A percentile compares a stretch with the other conserved stretches of the same genome.
Evolutionary conservation across 2,888 invertebrate genomes (phyloP).

Genomic region (Zygogramma bicolorata): DNA sequence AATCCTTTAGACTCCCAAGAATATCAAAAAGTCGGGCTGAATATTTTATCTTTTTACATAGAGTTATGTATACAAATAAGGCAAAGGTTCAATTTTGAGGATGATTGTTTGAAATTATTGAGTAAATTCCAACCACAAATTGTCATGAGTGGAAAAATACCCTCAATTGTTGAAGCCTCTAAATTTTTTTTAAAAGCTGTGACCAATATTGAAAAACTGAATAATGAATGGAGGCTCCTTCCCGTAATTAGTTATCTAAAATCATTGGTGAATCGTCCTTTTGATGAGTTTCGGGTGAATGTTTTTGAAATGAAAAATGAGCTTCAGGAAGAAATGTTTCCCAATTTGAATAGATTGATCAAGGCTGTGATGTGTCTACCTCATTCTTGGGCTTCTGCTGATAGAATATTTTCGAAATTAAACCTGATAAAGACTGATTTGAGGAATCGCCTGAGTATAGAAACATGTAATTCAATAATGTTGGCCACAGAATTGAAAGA

Average conservation of each 20-base stretch:
- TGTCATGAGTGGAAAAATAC: background rate
- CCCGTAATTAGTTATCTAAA: no score
- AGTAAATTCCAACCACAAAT: background rate
- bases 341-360: background rate
- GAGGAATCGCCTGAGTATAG: no score
- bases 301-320: background rate
- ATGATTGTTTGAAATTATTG: background rate
- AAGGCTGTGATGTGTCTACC: background rate
- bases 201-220: background rate
- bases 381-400: background rate
- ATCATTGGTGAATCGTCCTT: background rate
- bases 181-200: no score
- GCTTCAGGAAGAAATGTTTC: background rate
- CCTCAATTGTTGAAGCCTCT: background rate
- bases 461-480: no score
- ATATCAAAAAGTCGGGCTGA: no score
- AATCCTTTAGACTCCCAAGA: no score
- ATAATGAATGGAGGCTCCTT: no score
- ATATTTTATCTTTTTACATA: background rate
- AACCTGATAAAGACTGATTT: no score
- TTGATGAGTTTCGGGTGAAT: background rate
- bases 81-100: background rate
- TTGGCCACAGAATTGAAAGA: background rate
- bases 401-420: background rate
- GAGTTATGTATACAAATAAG: background rate